phyloP scores from a whole-genome alignment of 1,140 invertebrate genomes.

The Aphelinus atriplicis region DNA sequence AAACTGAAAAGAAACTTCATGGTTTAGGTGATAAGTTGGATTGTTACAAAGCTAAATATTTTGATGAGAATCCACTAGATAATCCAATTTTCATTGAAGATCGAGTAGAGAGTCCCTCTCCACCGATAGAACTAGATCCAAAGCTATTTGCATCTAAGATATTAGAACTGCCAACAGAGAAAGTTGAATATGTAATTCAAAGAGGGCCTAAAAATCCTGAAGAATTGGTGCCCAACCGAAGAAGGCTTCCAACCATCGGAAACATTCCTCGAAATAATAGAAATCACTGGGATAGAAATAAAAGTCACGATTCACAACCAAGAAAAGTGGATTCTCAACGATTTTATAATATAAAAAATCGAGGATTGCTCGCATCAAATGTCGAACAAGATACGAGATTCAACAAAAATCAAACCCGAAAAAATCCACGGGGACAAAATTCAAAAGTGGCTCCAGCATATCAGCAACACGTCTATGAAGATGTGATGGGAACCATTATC shows the following conservation, averaged over 20 bases:
- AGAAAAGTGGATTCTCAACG: too few species aligned
- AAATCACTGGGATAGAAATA: too few species aligned
- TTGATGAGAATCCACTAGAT: slow-evolving; percentile 77
- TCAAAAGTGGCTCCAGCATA: slow-evolving; percentile 40
- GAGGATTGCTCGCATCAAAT: background rate
- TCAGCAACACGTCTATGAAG: slow-evolving; percentile 58
- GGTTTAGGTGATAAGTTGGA: slow-evolving; percentile 78
- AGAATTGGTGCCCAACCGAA: background rate
- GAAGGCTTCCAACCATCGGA: background rate
- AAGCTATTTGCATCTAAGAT: slow-evolving; percentile 51
- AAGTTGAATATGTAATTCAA: slow-evolving; percentile 46
- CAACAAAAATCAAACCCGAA: slow-evolving; percentile 19
- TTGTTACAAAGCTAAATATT: slow-evolving; percentile 78
- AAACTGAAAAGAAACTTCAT: slow-evolving; percentile 58
- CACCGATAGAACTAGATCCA: slow-evolving; percentile 51
- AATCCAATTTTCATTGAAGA: slow-evolving; percentile 78
- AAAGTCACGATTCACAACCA: too few species aligned
- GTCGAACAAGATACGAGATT: background rate
- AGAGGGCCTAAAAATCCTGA: slow-evolving; percentile 53
- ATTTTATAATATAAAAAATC: background rate
- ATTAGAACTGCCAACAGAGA: slow-evolving; percentile 45
- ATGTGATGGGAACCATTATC: slow-evolving; percentile 62
- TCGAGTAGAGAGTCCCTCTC: slow-evolving; percentile 46
- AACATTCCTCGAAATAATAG: background rate
- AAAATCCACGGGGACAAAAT: background rate